Percentiles rank a stretch among this genome's conserved stretches.
These are phyloP conservation scores for Lutraria rhynchaena DNA, from an alignment of 1,140 invertebrate species.

Conservation along the genomic window DNA sequence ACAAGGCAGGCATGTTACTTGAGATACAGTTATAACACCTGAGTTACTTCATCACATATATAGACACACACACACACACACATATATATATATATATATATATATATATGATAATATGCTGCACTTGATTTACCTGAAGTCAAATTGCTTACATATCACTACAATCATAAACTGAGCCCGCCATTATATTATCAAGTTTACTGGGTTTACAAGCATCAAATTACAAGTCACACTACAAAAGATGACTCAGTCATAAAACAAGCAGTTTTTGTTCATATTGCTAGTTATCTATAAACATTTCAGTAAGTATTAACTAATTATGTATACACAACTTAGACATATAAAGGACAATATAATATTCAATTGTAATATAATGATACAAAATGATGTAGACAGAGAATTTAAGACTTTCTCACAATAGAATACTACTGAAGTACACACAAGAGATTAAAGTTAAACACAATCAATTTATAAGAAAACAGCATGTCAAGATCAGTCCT, in stretches of 20 bases:
- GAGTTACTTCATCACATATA: slow-evolving; percentile 47
- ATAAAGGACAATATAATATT: no score
- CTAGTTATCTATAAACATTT: neutral
- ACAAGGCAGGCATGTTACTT: slow-evolving; percentile 22
- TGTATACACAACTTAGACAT: slow-evolving; percentile 4
- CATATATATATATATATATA: no score
- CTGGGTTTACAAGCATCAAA: neutral
- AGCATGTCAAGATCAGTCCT: neutral
- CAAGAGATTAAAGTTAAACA: no score
- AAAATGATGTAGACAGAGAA: no score
- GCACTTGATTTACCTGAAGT: slow-evolving; percentile 35
- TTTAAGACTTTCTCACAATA: no score
- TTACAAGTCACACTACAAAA: neutral
- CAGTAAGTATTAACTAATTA: neutral
- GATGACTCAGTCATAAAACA: neutral
- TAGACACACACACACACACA: no score
- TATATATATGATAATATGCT: slow-evolving; percentile 21
- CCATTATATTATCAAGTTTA: neutral
- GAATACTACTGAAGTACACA: no score
- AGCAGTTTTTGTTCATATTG: neutral
- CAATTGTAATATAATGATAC: no score
- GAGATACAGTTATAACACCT: slow-evolving; percentile 51
- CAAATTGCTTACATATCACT: slow-evolving; percentile 6
- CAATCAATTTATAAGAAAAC: neutral
- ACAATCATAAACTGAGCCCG: neutral